These are phyloP conservation scores for Agrochola litura DNA, from an alignment of 2,888 invertebrate species.

Conservation along the genomic window DNA sequence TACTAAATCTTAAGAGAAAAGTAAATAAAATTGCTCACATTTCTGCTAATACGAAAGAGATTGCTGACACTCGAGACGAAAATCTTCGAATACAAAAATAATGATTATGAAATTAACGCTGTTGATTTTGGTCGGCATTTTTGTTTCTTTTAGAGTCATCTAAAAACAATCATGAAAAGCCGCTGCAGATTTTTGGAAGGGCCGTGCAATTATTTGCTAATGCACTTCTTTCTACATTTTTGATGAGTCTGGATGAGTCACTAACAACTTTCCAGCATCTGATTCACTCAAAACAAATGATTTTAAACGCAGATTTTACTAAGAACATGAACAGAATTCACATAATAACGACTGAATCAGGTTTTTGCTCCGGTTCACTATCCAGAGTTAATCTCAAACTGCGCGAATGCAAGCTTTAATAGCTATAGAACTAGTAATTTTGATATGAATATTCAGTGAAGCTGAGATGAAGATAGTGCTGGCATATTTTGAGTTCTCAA, in stretches of 20 bases:
- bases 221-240: constrained; percentile 58
- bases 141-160: constrained; percentile 41
- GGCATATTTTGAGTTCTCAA: constrained; percentile 57
- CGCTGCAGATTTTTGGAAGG: constrained; percentile 37
- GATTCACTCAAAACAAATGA: constrained; percentile 17
- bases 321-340: constrained; percentile 19
- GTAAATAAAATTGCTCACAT: constrained; percentile 16
- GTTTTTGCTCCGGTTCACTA: constrained; percentile 62
- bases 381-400: constrained; percentile 60
- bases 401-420: constrained; percentile 61
- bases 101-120: constrained; percentile 47
- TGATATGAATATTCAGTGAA: constrained; percentile 65
- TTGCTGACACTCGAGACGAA: constrained; percentile 22
- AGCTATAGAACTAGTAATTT: constrained; percentile 62
- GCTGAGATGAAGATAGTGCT: constrained; percentile 53
- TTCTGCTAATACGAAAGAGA: constrained; percentile 38
- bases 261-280: constrained; percentile 24
- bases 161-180: constrained; percentile 53
- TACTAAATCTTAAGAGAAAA: constrained; percentile 23
- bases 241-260: constrained; percentile 51
- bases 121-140: constrained; percentile 1
- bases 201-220: constrained; percentile 51
- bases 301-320: constrained; percentile 42
- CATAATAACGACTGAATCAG: constrained; percentile 45
- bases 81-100: constrained; percentile 30